Conservation (phyloP, 2,888 invertebrate genomes). For the Luperina testacea region DNA sequence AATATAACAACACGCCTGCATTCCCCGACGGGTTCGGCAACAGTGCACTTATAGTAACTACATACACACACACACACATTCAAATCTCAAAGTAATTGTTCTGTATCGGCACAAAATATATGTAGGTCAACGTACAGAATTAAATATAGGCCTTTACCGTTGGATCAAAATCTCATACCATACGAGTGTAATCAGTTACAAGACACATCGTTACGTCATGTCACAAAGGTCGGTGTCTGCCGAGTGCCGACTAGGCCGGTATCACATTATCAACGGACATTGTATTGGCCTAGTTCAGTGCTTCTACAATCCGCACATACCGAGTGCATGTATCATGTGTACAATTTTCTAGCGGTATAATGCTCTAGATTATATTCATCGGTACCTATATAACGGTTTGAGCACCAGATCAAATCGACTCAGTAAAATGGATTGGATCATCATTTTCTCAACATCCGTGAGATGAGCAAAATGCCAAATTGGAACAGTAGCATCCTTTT, state of each 20-base stretch:
- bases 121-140: slow-evolving; percentile 13
- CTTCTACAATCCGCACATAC: slow-evolving; percentile 51
- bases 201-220: slow-evolving; percentile 38
- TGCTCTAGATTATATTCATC: neutral
- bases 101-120: neutral
- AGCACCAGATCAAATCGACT: neutral
- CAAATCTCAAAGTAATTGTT: neutral
- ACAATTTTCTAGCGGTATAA: slow-evolving; percentile 25
- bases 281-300: slow-evolving; percentile 50
- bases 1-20: too few relatives aligned
- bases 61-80: neutral
- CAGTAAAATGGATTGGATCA: too few relatives aligned
- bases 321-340: slow-evolving; percentile 33
- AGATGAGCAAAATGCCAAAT: neutral
- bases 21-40: neutral
- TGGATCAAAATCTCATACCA: slow-evolving; percentile 48
- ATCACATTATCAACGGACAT: slow-evolving; percentile 52
- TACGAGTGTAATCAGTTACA: slow-evolving; percentile 43
- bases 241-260: slow-evolving; percentile 47
- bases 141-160: slow-evolving; percentile 41
- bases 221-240: slow-evolving; percentile 43
- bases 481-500: neutral
- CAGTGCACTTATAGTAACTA: neutral
- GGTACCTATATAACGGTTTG: neutral
- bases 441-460: neutral